Evolutionary conservation across 64 coral and sea anemone species (phyloP).

Genomic region (Porites australiensis): DNA sequence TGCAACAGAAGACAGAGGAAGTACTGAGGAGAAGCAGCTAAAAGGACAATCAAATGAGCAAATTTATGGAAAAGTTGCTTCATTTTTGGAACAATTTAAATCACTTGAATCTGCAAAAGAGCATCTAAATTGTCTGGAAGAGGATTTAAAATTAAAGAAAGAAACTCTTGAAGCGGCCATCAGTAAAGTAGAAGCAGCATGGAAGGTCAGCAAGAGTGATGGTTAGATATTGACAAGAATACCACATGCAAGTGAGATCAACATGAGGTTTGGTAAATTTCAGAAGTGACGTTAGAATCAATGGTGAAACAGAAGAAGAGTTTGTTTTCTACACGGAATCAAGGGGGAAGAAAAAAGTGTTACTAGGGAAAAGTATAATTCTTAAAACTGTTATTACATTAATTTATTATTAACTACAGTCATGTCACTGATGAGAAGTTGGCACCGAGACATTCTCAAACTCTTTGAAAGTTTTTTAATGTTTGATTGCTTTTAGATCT

Average conservation of each 20-base stretch:
- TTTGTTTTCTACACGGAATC: too few relatives aligned
- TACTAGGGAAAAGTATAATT: too few relatives aligned
- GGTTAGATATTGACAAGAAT: neutral
- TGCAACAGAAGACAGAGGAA: neutral
- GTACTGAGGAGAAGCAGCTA: neutral
- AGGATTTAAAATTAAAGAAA: conserved; percentile 22
- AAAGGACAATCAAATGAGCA: conserved; percentile 27
- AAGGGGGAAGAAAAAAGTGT: neutral
- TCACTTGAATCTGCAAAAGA: conserved; percentile 28
- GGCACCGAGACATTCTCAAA: too few relatives aligned
- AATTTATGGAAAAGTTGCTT: neutral
- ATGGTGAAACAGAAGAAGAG: too few relatives aligned
- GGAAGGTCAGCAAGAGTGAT: neutral
- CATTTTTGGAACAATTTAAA: conserved; percentile 52
- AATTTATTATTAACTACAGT: too few relatives aligned
- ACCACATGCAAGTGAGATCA: neutral
- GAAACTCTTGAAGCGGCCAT: conserved; percentile 22
- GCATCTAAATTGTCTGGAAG: neutral
- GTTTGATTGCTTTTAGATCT: too few relatives aligned
- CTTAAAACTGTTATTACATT: too few relatives aligned
- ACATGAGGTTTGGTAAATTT: neutral
- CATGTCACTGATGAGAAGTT: too few relatives aligned
- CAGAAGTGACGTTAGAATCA: too few relatives aligned
- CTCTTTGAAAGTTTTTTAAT: too few relatives aligned
- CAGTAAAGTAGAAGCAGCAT: conserved; percentile 18